These are phyloP conservation scores for Spatula clypeata DNA, from an alignment of 2,797 vertebrate genomes.

Conservation along the genomic window DNA sequence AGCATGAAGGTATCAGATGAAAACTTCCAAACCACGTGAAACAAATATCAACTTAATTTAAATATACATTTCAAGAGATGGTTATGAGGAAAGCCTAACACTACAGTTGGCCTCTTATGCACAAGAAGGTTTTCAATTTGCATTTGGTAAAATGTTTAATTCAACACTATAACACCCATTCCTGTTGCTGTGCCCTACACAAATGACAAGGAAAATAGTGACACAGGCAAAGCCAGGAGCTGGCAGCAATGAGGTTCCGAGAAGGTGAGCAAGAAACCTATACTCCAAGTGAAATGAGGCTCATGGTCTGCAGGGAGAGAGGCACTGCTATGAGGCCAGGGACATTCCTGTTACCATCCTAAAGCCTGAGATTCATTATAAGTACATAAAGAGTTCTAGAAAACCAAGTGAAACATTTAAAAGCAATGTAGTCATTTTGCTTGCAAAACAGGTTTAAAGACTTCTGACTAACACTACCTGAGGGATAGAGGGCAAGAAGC, in stretches of 20 bases:
- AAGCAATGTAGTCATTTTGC: not conserved
- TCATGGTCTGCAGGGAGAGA: not conserved
- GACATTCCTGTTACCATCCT: not conserved
- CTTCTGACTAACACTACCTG: not conserved
- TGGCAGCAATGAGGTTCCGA: not conserved
- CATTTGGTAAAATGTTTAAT: conserved; percentile 26
- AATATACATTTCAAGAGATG: not conserved
- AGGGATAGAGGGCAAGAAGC: not conserved
- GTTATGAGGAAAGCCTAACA: conserved; percentile 35
- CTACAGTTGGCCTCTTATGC: conserved; percentile 19
- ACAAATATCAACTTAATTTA: conserved; percentile 35
- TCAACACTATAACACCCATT: not conserved
- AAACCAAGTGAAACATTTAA: not conserved
- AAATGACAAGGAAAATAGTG: not conserved
- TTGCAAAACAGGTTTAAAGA: not conserved
- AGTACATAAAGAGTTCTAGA: not conserved
- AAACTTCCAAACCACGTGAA: conserved; percentile 44
- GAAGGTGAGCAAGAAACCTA: not conserved
- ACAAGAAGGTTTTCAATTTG: conserved; percentile 50
- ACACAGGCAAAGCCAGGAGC: not conserved
- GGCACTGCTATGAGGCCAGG: not conserved
- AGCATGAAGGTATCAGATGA: not conserved
- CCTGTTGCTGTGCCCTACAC: not conserved
- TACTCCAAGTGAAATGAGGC: not conserved
- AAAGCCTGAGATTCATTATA: not conserved